Evolutionary conservation across 2,888 invertebrate genomes (phyloP), one percentile per base, ranked within the genome.

Genomic region (Diarsia rubi): DNA sequence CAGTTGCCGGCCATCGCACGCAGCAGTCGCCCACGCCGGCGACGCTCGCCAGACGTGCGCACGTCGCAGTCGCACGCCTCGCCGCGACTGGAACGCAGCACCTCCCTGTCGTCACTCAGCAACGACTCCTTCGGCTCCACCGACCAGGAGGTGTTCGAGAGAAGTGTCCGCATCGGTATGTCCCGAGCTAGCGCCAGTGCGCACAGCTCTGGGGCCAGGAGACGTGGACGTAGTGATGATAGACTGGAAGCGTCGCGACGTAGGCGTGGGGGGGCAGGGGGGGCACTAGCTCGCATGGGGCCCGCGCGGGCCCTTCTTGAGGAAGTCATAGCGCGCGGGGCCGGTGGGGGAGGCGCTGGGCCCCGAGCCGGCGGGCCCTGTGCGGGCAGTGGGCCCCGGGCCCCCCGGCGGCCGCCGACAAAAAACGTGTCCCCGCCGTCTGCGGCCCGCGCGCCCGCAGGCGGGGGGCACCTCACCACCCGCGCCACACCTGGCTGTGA

Each of bases 91-190:
- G 89, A 88, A 62, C 77, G 90, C 12, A 89, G 90, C 71, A 83
- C 82, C 0, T 82, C 86, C 3, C 79, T 86, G 31, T 87, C 88
- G 65, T 96, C 96, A 0, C 90, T 96, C 21, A 97, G 95, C 88
- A 95, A 96, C 86, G 97, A 97, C 69, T 97, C 97, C 2, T 97
- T 96, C 88, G 96, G 97, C 1, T 97, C 97, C 5, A 98, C 98
- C 69, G 97, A 97, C 80, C 97, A 97, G 79, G 96, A 96, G 82
- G 97, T 98, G 21, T 97, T 98, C 83, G 98, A 98, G 88, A 97
- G 98, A 72, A 98, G 98, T 90, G 98, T 98, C 69, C 97, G 97
- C 1, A 97, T 97, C 57, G 98, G 98, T 49, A 98, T 98, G 97
- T 93, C 96, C 14, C 89, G 91, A 88, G 93, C 60, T 31, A 47